Evolutionary conservation across 2,113 vertebrate genomes (phyloP).

Genomic region (Indicator maculatus): DNA sequence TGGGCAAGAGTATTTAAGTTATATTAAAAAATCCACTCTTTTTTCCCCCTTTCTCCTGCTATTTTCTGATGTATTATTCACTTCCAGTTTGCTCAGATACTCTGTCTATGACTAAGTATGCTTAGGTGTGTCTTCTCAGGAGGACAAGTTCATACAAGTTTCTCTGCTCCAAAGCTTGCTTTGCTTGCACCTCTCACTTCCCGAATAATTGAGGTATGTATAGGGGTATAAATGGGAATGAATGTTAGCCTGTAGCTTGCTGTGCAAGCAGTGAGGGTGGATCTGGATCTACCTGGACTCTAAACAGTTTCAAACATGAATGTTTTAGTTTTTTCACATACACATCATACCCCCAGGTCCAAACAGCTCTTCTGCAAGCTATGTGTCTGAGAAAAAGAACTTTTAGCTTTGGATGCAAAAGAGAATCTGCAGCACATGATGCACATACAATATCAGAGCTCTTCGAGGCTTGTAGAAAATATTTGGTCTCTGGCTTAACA

Average conservation of each 20-base stretch:
- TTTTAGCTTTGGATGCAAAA: neutral
- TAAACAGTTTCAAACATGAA: neutral
- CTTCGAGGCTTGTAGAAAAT: neutral
- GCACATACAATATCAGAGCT: neutral
- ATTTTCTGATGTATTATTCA: constrained; percentile 9
- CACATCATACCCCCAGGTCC: neutral
- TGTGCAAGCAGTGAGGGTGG: neutral
- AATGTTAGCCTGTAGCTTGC: neutral
- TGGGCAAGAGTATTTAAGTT: constrained; percentile 73
- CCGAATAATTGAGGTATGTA: neutral
- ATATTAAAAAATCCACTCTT: neutral
- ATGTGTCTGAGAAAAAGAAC: neutral
- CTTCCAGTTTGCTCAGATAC: neutral
- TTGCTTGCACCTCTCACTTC: neutral
- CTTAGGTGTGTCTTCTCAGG: neutral
- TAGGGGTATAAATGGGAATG: neutral
- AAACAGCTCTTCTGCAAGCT: neutral
- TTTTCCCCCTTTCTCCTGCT: neutral
- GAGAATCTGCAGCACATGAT: neutral
- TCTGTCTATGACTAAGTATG: neutral
- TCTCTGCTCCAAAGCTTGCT: neutral
- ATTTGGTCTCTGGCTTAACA: neutral
- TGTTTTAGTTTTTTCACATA: neutral
- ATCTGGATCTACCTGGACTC: neutral
- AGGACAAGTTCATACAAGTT: neutral